Evolutionary conservation across 1,140 invertebrate genomes (phyloP).

Genomic region (Dreissena rostriformis): DNA sequence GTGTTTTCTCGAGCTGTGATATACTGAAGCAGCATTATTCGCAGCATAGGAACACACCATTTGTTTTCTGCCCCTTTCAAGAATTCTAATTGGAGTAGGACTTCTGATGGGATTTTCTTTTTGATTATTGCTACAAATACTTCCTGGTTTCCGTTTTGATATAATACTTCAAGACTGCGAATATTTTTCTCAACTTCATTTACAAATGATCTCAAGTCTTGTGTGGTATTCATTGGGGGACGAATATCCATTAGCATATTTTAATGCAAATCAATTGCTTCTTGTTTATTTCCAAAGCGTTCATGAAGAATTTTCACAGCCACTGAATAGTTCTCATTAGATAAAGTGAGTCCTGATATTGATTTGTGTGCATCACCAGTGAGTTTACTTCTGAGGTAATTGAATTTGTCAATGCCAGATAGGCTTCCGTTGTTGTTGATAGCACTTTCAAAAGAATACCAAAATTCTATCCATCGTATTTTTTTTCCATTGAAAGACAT

Average conservation of each 20-base stretch:
- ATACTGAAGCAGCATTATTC: background rate
- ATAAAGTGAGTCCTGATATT: background rate
- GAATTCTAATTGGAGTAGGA: background rate
- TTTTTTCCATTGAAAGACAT: background rate
- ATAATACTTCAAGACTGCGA: slow-evolving; percentile 1
- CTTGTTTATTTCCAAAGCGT: background rate
- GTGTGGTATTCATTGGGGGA: background rate
- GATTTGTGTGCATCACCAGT: background rate
- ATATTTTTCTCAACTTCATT: background rate
- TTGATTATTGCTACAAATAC: background rate
- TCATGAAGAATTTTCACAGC: background rate
- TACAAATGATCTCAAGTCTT: background rate
- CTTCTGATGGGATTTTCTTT: background rate
- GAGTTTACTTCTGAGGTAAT: slow-evolving; percentile 2
- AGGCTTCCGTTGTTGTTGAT: background rate
- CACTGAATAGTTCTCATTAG: slow-evolving; percentile 7
- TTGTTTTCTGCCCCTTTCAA: background rate
- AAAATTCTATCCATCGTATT: slow-evolving; percentile 2
- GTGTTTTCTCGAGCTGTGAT: background rate
- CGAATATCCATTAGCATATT: background rate
- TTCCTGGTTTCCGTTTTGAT: slow-evolving; percentile 1
- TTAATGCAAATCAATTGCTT: background rate
- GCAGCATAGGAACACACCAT: background rate
- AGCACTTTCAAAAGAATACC: background rate
- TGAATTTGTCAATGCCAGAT: slow-evolving; percentile 2